Percentiles rank a stretch among this genome's conserved stretches.
phyloP scores from a whole-genome alignment of 2,113 vertebrate genomes.

The Rhineura floridana region DNA sequence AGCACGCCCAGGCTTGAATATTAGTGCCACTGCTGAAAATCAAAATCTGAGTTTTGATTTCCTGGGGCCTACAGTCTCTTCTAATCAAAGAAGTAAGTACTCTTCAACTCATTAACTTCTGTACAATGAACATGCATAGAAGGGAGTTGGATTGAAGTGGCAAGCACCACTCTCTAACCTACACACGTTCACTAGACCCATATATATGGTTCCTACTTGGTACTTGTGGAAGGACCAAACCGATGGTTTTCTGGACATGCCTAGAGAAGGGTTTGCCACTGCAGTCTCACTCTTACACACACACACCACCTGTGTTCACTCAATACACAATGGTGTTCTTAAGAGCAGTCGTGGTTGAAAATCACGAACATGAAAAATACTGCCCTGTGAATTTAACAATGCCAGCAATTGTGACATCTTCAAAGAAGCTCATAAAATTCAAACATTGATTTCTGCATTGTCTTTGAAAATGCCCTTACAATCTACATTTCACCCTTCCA shows the following conservation, averaged over 20 bases:
- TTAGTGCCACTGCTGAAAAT: neutral
- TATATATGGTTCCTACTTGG: neutral
- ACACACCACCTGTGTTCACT: neutral
- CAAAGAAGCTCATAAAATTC: neutral
- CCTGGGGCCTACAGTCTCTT: neutral
- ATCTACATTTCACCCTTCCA: slow-evolving; percentile 18
- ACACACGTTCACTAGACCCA: neutral
- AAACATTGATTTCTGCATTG: neutral
- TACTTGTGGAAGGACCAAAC: neutral
- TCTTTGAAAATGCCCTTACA: neutral
- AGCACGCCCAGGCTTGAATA: neutral
- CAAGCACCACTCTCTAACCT: neutral
- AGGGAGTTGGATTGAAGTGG: neutral
- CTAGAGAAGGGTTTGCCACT: neutral
- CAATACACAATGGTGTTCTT: neutral
- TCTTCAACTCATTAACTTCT: neutral
- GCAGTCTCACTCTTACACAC: neutral
- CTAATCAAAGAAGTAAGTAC: neutral
- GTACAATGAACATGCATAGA: neutral
- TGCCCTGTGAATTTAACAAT: neutral
- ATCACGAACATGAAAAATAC: neutral
- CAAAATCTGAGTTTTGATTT: neutral
- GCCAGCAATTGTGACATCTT: neutral
- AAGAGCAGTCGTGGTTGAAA: neutral
- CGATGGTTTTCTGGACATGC: neutral